Percentiles rank a stretch among this genome's conserved stretches.
These are phyloP conservation scores for Propithecus coquereli DNA, from an alignment of 2,113 vertebrate genomes.

Conservation along the genomic window DNA sequence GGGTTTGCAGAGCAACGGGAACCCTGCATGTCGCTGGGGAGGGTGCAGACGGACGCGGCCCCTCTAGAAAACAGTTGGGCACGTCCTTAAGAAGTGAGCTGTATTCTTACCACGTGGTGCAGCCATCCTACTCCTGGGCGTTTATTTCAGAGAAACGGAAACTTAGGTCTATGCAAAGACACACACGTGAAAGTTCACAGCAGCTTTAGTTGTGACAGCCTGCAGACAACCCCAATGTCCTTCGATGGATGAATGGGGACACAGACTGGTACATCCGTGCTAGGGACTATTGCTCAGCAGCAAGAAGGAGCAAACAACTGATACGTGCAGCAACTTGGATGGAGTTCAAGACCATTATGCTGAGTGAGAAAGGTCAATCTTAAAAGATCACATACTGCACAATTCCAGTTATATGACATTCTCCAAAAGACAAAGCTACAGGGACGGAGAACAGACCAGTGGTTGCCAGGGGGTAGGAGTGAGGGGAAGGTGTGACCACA, in stretches of 20 bases:
- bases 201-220: neutral
- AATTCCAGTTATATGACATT: neutral
- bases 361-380: neutral
- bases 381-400: neutral
- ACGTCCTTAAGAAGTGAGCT: neutral
- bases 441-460: neutral
- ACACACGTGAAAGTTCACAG: fast-evolving
- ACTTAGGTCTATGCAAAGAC: neutral
- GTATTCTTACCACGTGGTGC: fast-evolving
- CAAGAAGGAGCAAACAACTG: neutral
- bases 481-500: neutral
- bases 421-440: neutral
- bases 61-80: neutral
- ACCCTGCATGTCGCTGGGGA: neutral
- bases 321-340: neutral
- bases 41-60: neutral
- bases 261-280: neutral
- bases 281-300: no score
- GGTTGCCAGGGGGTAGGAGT: neutral
- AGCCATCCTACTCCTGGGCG: neutral
- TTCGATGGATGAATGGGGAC: neutral
- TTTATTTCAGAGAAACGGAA: neutral
- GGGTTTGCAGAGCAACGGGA: neutral
- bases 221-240: neutral
- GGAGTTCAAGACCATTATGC: neutral